phyloP scores from a whole-genome alignment of 2,797 vertebrate genomes.

The Pithecia hirsuta region DNA sequence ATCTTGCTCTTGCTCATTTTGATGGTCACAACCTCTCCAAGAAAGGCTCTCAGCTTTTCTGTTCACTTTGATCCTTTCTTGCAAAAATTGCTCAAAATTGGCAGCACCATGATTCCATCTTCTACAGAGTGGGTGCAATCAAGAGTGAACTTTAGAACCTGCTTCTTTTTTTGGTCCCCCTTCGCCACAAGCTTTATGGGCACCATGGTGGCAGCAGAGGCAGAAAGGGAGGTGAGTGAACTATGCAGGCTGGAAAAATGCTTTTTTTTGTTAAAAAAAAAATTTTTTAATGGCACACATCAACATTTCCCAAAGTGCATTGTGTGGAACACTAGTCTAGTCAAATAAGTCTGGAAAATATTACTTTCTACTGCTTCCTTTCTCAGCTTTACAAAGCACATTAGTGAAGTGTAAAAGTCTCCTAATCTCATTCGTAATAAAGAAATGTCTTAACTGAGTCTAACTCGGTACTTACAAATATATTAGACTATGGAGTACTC shows the following conservation, averaged over 20 bases:
- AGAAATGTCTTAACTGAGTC: neutral
- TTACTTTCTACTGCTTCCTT: neutral
- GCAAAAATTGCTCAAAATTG: neutral
- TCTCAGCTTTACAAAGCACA: neutral
- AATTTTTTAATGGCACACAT: neutral
- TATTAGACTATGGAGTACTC: neutral
- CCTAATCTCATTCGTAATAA: neutral
- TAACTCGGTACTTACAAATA: neutral
- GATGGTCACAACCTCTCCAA: neutral
- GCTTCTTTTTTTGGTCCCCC: neutral
- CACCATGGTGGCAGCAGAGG: neutral
- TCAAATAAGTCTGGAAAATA: neutral
- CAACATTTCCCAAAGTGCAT: neutral
- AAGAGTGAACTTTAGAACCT: neutral
- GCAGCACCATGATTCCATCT: neutral
- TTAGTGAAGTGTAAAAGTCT: neutral
- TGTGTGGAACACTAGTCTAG: neutral
- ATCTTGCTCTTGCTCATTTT: neutral
- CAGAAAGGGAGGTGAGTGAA: neutral
- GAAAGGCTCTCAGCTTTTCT: neutral
- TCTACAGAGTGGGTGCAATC: neutral
- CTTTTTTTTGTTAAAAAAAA: neutral
- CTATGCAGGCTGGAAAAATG: neutral
- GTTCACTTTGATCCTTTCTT: neutral
- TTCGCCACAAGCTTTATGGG: neutral